Evolutionary conservation across 1,140 invertebrate species (phyloP).

Genomic region (Brachionus rubens): DNA sequence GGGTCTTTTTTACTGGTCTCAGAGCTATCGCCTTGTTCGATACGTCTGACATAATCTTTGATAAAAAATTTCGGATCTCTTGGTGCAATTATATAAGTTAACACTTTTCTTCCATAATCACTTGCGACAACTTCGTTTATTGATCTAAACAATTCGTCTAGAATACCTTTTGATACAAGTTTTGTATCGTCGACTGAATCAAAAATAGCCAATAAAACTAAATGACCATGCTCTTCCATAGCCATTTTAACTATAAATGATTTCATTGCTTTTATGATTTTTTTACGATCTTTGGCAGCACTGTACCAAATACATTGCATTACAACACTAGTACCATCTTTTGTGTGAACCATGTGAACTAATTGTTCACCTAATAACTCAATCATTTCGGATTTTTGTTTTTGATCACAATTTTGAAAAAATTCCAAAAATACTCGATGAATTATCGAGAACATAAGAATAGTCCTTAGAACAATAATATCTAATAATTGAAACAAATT

Average conservation of each 20-base stretch:
- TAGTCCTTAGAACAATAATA: conserved; percentile 56
- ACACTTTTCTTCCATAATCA: conserved; percentile 65
- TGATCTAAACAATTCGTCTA: conserved; percentile 69
- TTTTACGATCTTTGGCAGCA: conserved; percentile 75
- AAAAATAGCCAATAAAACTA: conserved; percentile 76
- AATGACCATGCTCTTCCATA: conserved; percentile 78
- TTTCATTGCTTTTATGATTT: conserved; percentile 71
- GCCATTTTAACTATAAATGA: conserved; percentile 75
- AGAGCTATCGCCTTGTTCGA: conserved; percentile 68
- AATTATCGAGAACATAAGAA: conserved; percentile 64
- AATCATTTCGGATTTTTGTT: conserved; percentile 69
- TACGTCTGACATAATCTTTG: conserved; percentile 68
- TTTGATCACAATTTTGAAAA: conserved; percentile 68
- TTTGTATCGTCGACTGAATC: conserved; percentile 90
- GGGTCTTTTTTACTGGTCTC: conserved; percentile 70
- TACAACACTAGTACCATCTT: conserved; percentile 74
- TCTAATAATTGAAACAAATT: too few relatives aligned
- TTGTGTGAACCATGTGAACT: conserved; percentile 75
- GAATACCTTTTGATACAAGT: conserved; percentile 74
- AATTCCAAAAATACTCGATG: conserved; percentile 79
- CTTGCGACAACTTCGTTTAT: conserved; percentile 70
- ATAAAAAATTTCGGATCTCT: conserved; percentile 73
- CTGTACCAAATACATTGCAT: conserved; percentile 81
- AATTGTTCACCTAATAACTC: conserved; percentile 69
- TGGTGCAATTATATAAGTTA: conserved; percentile 79